phyloP scores from a whole-genome alignment of 2,113 vertebrate genomes.

The Charina bottae region DNA sequence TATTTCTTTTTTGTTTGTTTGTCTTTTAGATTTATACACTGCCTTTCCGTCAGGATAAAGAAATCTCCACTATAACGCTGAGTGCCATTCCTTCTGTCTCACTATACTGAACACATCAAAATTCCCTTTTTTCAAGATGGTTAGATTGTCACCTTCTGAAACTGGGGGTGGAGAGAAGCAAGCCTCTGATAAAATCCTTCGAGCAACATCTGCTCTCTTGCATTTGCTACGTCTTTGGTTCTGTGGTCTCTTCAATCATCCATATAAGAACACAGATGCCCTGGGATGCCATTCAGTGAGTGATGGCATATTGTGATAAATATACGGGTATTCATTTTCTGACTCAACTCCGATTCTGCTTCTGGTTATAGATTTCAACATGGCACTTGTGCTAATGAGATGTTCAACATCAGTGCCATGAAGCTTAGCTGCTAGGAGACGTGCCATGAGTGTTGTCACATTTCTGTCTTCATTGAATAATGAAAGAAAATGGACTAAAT shows the following conservation, averaged over 20 bases:
- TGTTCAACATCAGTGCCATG: background rate
- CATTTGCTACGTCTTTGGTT: background rate
- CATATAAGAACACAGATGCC: background rate
- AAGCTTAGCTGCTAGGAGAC: background rate
- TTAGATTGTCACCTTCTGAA: background rate
- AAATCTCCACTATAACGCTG: background rate
- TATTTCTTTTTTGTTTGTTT: background rate
- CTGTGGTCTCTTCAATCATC: background rate
- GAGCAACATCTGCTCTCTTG: background rate
- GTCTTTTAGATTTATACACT: background rate
- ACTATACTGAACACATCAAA: background rate
- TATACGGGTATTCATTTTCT: background rate
- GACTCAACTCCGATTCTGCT: background rate
- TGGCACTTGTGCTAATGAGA: background rate
- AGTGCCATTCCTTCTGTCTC: background rate
- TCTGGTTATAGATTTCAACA: background rate
- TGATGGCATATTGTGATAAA: constrained; percentile 1
- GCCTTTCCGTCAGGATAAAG: background rate
- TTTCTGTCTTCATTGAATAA: background rate
- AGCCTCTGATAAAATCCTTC: background rate
- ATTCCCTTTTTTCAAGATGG: background rate
- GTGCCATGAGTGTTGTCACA: background rate
- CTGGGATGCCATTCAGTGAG: background rate
- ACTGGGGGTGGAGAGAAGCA: background rate
- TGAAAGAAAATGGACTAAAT: background rate